A percentile compares a stretch with the other conserved stretches of the same genome.
Evolutionary conservation across 2,888 invertebrate species (phyloP).

Genomic region (Villa cingulata): DNA sequence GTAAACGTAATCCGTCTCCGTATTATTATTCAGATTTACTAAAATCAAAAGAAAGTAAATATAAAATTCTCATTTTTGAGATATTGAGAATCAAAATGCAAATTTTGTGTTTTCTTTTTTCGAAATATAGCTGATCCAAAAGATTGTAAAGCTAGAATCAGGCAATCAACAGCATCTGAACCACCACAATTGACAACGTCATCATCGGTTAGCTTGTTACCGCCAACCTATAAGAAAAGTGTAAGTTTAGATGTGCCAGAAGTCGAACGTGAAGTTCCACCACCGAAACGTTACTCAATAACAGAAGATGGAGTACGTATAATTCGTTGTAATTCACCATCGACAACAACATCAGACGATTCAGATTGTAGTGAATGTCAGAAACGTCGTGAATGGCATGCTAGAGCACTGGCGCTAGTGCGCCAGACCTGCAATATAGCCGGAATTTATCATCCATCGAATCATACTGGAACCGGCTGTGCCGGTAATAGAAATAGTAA

Average conservation of each 20-base stretch:
- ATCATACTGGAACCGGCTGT: neutral
- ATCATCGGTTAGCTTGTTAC: conserved; percentile 16
- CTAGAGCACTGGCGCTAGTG: conserved; percentile 33
- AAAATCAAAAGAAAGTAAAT: conserved; percentile 30
- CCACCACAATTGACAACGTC: conserved; percentile 34
- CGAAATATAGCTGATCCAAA: conserved; percentile 11
- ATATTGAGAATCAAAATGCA: too few species aligned
- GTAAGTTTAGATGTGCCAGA: conserved; percentile 60
- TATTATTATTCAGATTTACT: conserved; percentile 73
- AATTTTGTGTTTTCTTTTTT: neutral
- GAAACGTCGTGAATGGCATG: conserved; percentile 37
- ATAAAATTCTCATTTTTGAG: too few species aligned
- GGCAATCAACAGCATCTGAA: conserved; percentile 37
- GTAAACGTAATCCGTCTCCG: conserved; percentile 60
- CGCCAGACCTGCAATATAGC: conserved; percentile 35
- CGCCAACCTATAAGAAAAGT: conserved; percentile 51
- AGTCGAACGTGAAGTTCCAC: conserved; percentile 22
- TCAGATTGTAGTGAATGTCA: conserved; percentile 37
- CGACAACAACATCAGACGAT: conserved; percentile 35
- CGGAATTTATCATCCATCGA: conserved; percentile 16
- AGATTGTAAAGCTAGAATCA: conserved; percentile 28
- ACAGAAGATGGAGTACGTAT: conserved; percentile 52
- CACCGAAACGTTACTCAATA: conserved; percentile 52
- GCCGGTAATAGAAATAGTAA: neutral
- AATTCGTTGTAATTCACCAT: conserved; percentile 36